A percentile compares a stretch with the other conserved stretches of the same genome.
These are phyloP conservation scores for Benitochromis conjunctus DNA, from an alignment of 2,113 vertebrate genomes.

Conservation along the genomic window DNA sequence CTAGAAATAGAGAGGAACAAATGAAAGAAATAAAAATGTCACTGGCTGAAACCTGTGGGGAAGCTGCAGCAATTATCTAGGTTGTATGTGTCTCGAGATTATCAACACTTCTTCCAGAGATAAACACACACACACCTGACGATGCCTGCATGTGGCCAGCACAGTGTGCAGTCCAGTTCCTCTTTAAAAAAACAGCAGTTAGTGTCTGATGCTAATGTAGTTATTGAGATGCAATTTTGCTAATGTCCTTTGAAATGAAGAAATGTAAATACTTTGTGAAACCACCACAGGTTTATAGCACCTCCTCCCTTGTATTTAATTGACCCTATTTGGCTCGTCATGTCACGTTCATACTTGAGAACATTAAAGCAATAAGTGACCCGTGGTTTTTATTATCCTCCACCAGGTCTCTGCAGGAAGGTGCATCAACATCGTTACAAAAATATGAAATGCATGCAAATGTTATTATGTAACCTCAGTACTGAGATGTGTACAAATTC, in stretches of 20 bases:
- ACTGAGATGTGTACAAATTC: not conserved
- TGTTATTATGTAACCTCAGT: not conserved
- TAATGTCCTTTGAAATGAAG: not conserved
- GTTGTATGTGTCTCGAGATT: not conserved
- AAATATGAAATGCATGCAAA: not conserved
- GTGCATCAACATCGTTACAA: not conserved
- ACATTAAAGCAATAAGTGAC: not conserved
- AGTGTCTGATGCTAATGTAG: not conserved
- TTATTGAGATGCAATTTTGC: not conserved
- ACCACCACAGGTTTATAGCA: not conserved
- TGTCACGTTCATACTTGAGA: not conserved
- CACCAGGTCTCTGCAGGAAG: not conserved
- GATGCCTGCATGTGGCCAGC: not conserved
- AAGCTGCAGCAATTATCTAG: not conserved
- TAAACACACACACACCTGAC: not conserved
- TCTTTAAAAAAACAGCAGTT: slow-evolving; percentile 41
- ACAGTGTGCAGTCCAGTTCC: not conserved
- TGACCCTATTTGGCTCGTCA: not conserved
- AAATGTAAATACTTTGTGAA: not conserved
- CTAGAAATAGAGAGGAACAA: not conserved
- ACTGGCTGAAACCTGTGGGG: not conserved
- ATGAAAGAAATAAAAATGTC: not conserved
- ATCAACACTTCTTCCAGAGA: not conserved
- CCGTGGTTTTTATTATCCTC: not conserved
- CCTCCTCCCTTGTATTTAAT: not conserved